Evolutionary conservation across 2,797 vertebrate species (phyloP).

Genomic region (Myotis planiceps): DNA sequence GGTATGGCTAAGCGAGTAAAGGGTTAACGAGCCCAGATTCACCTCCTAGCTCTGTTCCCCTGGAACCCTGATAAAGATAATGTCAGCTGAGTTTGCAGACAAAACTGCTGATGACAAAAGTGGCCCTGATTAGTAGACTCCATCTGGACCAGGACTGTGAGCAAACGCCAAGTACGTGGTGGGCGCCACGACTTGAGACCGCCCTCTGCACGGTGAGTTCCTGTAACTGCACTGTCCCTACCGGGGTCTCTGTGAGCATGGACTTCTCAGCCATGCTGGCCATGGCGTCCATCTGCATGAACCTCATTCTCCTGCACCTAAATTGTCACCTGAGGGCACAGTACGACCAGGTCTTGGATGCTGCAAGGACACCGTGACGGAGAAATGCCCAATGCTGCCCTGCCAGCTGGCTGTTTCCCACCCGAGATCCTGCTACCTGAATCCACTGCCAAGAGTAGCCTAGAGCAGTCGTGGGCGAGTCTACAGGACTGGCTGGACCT

Average conservation of each 20-base stretch:
- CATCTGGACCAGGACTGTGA: background rate
- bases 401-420: background rate
- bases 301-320: background rate
- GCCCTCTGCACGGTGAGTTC: background rate
- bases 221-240: rapidly evolving
- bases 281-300: background rate
- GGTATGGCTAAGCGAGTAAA: background rate
- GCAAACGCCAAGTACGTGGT: rapidly evolving
- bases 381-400: background rate
- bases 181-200: background rate
- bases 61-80: background rate
- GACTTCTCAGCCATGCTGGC: background rate
- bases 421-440: background rate
- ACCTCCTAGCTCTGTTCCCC: background rate
- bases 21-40: background rate
- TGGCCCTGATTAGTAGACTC: background rate
- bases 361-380: rapidly evolving
- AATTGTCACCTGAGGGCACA: background rate
- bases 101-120: background rate
- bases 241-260: rapidly evolving
- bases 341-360: background rate
- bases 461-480: rapidly evolving
- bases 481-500: background rate
- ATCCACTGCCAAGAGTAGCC: background rate
- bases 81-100: background rate